Evolutionary conservation across 2,113 vertebrate genomes (phyloP).

Genomic region (western clawed frog (Xenopus tropicalis)): DNA sequence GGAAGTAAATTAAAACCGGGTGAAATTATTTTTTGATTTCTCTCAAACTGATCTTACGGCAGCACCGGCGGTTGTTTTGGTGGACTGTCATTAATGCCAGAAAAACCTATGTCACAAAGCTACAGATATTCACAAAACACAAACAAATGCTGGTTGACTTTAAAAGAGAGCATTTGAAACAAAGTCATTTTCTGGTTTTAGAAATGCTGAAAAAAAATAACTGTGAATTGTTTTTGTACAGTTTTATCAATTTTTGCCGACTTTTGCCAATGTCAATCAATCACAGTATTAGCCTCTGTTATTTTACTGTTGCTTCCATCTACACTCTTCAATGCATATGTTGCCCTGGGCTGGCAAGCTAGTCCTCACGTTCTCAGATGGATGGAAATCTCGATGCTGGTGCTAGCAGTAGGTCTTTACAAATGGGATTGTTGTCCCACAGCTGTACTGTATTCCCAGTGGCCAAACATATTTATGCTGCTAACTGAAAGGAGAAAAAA

Average conservation of each 20-base stretch:
- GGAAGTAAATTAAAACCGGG: conserved; percentile 81
- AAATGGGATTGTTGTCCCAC: conserved; percentile 75
- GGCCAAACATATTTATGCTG: conserved; percentile 99
- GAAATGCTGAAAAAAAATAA: conserved; percentile 74
- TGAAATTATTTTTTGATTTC: conserved; percentile 71
- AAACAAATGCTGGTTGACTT: conserved; percentile 61
- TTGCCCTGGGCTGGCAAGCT: conserved; percentile 77
- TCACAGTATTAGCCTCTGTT: conserved; percentile 97
- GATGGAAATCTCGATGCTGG: conserved; percentile 79
- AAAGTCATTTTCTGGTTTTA: conserved; percentile 72
- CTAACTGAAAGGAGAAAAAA: conserved; percentile 81
- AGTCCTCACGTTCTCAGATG: conserved; percentile 79
- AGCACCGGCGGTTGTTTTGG: conserved; percentile 50
- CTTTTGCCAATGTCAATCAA: conserved; percentile 88
- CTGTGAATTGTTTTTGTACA: conserved; percentile 93
- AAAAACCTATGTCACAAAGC: neutral
- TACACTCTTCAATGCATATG: conserved; percentile 67
- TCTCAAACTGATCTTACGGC: conserved; percentile 57
- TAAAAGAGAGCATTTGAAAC: conserved; percentile 71
- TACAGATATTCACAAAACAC: conserved; percentile 7
- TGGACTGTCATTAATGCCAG: conserved; percentile 32
- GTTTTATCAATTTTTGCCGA: conserved; percentile 71
- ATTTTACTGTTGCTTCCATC: conserved; percentile 76
- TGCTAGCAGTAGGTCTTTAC: conserved; percentile 82
- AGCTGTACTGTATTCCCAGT: conserved; percentile 94